Evolutionary conservation across 1,140 invertebrate genomes (phyloP).

Genomic region (Tetramorium alpestre): DNA sequence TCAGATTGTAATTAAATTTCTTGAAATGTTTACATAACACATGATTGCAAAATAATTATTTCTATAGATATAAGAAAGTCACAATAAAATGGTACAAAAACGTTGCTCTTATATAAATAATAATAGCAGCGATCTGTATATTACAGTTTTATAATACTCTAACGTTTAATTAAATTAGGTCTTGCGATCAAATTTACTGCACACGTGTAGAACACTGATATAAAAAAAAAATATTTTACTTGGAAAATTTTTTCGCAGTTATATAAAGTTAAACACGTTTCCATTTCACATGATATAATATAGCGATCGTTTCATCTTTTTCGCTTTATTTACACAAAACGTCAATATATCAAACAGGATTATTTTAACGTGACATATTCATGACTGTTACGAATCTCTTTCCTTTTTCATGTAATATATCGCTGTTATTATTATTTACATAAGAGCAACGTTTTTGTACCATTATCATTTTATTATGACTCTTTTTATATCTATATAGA

Average conservation of each 20-base stretch:
- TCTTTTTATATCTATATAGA: constrained; percentile 7
- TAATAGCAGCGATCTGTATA: too few species aligned
- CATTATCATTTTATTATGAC: neutral
- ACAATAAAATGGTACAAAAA: too few species aligned
- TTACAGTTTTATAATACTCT: neutral
- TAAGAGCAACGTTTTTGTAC: neutral
- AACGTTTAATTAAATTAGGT: constrained; percentile 24
- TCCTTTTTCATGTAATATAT: neutral
- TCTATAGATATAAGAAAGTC: too few species aligned
- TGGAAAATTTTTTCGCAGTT: neutral
- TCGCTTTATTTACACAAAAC: constrained; percentile 14
- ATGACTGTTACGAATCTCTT: constrained; percentile 3
- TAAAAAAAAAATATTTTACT: constrained; percentile 11
- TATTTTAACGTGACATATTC: constrained; percentile 19
- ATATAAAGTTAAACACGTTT: constrained; percentile 32
- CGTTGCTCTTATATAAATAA: too few species aligned
- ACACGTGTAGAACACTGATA: neutral
- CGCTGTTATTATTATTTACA: constrained; percentile 10
- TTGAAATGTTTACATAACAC: neutral
- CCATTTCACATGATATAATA: neutral
- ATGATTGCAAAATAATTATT: neutral
- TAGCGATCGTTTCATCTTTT: constrained; percentile 24
- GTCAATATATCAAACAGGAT: constrained; percentile 14
- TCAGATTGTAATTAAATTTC: constrained; percentile 6
- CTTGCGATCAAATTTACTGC: neutral